Base-by-base conservation (phyloP, 2,888 invertebrate genomes). In the Papilio demoleus region DNA sequence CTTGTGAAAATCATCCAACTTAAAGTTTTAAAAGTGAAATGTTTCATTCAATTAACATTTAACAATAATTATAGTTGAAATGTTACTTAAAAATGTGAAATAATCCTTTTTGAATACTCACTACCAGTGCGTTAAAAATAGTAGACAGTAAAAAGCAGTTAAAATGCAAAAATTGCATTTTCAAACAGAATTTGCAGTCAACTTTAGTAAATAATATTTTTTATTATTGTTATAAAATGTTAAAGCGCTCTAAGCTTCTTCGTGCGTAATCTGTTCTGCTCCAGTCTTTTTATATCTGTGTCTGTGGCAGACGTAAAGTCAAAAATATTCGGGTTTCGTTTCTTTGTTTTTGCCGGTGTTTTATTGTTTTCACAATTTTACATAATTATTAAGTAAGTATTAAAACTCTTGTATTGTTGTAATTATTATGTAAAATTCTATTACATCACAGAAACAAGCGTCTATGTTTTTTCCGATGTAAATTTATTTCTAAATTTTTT, bases 311-410 rank as follows among this genome's bases (percentile, higher is more conserved):
- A 60, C 24, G 9, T 17, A 17, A 38, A 60, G 11, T 36, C n/a
- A 8, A 9, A 19, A 36, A 62, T 22, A 24, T 60, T 66, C 19
- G 31, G 31, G 22, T 40, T 50, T 67, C 42, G 42, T 67, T 61
- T 61, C 50, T 61, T 72, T 73, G 77, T 74, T 76, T 76, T 75
- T 71, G 67, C 75, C 80, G 80, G 78, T 68, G 67, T 70, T 75
- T 64, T 71, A 70, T 76, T 77, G 75, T 75, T 76, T 79, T 74
- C 47, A 14, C 40, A 50, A 38, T 19, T 61, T 61, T 61, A 50
- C 31, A 50, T 45, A 24, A 66, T 47, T 60, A 67, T 38, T 50
- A n/a, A 53, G 67, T 67, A 67, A 67, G 67, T 67, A 9, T 5
- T 40, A 19, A 24, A 31, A 45, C 6, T 62, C n/a, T n/a, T n/a